Base-by-base conservation (phyloP, 2,113 vertebrate genomes). In the Pseudorectes ferrugineus region DNA sequence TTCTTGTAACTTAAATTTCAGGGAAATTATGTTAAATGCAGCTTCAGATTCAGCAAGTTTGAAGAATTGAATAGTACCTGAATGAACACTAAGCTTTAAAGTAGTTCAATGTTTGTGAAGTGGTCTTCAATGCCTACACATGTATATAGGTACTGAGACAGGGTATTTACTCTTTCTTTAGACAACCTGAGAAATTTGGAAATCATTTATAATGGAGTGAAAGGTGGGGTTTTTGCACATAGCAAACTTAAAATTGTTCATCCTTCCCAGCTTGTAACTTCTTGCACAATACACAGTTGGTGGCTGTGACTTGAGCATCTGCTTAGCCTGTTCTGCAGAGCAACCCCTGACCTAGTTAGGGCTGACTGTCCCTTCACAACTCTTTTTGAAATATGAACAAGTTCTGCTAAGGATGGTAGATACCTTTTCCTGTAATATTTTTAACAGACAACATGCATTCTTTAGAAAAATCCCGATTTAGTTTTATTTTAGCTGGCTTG, bases 41-140 rank as follows among this genome's bases (percentile, higher is more conserved):
- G 24, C 25, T 83, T 83, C 28, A 68, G 38, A 36, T 86, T 89
- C 40, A 78, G 65, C 28, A 70, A 23, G 52, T 66, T 33, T 59
- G 31, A 55, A 40, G 29, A 74, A 51, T 23, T 88, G 48, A 81
- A 43, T 42, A 72, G 45, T 40, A 93, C 24, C 51, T 62, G 62
- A 70, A 83, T 55, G 36, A 91, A 92, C 58, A 85, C 73, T 94
- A 91, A 85, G 54, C 75, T 92, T 96, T 87, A 28, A 73, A 79
- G 43, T 71, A 73, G 29, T 74, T 83, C 40, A 12, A 22, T 74
- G 7, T 49, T 79, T 83, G 22, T 54, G 31, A 95, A 85, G 45
- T 17, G 10, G 26, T 66, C 33, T 87, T 89, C 33, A 55, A 0
- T 85, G 68, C 35, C 58, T 87, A 10, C 6, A 5, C 29, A 7